Percentiles rank a stretch among this genome's conserved stretches.
Conservation (phyloP, 2,888 invertebrate species). For the Acrobeloides nanus region DNA sequence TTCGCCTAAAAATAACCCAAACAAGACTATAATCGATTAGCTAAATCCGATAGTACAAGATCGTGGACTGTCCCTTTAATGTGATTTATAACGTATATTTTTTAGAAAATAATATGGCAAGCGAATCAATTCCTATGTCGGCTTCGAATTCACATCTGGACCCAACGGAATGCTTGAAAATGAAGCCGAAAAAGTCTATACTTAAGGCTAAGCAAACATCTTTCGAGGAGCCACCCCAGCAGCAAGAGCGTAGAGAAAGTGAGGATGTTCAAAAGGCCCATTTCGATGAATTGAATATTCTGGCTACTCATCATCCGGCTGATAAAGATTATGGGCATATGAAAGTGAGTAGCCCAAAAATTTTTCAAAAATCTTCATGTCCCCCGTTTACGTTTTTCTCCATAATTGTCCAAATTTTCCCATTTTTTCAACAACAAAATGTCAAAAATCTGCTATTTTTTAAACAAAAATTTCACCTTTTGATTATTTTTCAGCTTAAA, state of each 20-base stretch:
- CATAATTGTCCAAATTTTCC: too few relatives aligned
- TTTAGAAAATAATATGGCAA: slow-evolving; percentile 1
- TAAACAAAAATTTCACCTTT: too few relatives aligned
- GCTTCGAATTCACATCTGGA: slow-evolving; percentile 30
- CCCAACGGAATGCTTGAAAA: slow-evolving; percentile 46
- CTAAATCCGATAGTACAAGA: too few relatives aligned
- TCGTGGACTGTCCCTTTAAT: too few relatives aligned
- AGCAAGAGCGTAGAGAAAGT: slow-evolving; percentile 31
- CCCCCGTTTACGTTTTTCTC: too few relatives aligned
- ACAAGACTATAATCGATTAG: too few relatives aligned
- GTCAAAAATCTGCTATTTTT: slow-evolving; percentile 8
- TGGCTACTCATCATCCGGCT: slow-evolving; percentile 90
- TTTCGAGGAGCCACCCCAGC: slow-evolving; percentile 18
- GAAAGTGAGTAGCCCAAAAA: slow-evolving; percentile 67
- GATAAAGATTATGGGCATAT: slow-evolving; percentile 99
- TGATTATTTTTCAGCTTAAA: too few relatives aligned
- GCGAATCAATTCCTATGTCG: slow-evolving; percentile 1
- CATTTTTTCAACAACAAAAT: slow-evolving; percentile 2
- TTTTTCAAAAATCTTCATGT: neutral
- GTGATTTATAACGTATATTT: too few relatives aligned
- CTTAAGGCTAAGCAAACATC: slow-evolving; percentile 46
- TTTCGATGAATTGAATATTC: slow-evolving; percentile 90
- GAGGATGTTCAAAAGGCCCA: slow-evolving; percentile 44
- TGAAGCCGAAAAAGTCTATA: slow-evolving; percentile 52
- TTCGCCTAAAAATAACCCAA: too few relatives aligned